Evolutionary conservation across 2,888 invertebrate species (phyloP).

Genomic region (Meghimatium bilineatum): DNA sequence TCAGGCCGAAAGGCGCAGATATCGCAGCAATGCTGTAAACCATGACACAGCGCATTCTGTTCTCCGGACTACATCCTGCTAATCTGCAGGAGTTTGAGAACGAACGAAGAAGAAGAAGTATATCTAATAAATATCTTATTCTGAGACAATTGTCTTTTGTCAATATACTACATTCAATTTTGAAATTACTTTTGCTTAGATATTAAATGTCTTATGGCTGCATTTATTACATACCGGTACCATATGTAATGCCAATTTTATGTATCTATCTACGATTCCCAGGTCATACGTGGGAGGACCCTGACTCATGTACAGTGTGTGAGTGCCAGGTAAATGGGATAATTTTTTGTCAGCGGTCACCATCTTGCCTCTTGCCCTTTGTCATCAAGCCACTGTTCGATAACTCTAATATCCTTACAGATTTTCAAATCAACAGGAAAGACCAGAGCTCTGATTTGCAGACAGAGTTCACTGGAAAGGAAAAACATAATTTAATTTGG

Average conservation of each 20-base stretch:
- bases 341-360: constrained; percentile 33
- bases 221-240: too few species aligned
- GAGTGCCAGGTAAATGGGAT: constrained; percentile 45
- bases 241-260: background rate
- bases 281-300: constrained; percentile 46
- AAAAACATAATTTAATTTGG: background rate
- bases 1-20: too few species aligned
- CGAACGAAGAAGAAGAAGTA: too few species aligned
- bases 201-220: too few species aligned
- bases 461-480: background rate
- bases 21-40: too few species aligned
- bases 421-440: background rate
- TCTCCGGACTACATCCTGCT: too few species aligned
- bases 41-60: too few species aligned
- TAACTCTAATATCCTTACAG: background rate
- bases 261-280: background rate
- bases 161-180: too few species aligned
- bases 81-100: too few species aligned
- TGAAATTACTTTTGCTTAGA: too few species aligned
- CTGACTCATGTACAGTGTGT: constrained; percentile 28
- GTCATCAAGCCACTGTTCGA: constrained; percentile 11
- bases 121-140: too few species aligned
- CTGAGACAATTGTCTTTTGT: too few species aligned
- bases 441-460: background rate
- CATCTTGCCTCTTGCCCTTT: constrained; percentile 29